Conservation (phyloP, 2,888 invertebrate genomes). For the Sphinx pinastri region DNA sequence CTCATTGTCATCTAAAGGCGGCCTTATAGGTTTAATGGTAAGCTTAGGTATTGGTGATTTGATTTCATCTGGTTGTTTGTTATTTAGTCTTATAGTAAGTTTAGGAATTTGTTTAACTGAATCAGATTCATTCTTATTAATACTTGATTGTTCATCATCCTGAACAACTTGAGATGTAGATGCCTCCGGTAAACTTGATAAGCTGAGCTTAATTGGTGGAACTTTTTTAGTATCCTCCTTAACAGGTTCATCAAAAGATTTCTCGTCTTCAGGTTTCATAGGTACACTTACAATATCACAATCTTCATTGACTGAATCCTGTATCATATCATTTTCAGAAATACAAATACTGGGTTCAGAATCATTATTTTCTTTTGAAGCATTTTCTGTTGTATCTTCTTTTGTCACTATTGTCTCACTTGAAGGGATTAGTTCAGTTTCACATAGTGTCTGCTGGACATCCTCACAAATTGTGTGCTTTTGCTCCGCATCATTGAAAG, state of each 20-base stretch:
- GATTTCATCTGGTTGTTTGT: conserved; percentile 67
- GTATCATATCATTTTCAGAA: neutral
- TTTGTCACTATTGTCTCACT: neutral
- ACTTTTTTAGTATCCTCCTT: conserved; percentile 52
- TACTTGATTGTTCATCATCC: conserved; percentile 15
- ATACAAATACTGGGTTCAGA: neutral
- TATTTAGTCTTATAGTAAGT: conserved; percentile 76
- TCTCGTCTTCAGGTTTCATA: neutral
- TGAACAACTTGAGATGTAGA: conserved; percentile 33
- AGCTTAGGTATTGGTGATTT: conserved; percentile 74
- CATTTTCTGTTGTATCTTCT: neutral
- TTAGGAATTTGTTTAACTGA: conserved; percentile 75
- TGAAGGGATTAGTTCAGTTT: neutral
- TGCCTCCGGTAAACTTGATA: conserved; percentile 33
- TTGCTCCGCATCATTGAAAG: neutral
- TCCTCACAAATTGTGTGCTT: neutral
- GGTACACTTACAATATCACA: neutral
- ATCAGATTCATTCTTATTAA: conserved; percentile 49
- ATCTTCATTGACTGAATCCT: neutral
- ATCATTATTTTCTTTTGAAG: neutral
- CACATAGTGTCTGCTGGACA: neutral
- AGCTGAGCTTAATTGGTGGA: conserved; percentile 60
- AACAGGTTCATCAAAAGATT: conserved; percentile 20
- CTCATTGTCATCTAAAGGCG: conserved; percentile 47
- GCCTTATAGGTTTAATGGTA: conserved; percentile 68